Conservation (phyloP, 1,140 invertebrate species). For the Philotrypesis tridentata region DNA sequence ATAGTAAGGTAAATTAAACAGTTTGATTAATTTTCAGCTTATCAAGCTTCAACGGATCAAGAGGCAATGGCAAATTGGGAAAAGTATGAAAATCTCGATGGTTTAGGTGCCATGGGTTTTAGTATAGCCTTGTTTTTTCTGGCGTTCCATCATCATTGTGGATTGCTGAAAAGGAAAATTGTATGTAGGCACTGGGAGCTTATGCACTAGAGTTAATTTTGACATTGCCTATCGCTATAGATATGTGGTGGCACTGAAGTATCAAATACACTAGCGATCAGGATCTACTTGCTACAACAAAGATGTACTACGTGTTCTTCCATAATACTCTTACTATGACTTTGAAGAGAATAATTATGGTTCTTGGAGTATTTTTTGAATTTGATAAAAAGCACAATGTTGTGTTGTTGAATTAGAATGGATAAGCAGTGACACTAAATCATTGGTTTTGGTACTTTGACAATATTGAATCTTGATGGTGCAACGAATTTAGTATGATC, state of each 20-base stretch:
- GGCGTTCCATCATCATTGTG: too few species aligned
- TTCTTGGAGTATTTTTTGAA: slow-evolving; percentile 95
- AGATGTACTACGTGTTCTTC: slow-evolving; percentile 97
- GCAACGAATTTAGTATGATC: slow-evolving; percentile 79
- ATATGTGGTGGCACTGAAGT: slow-evolving; percentile 99
- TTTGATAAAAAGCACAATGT: slow-evolving; percentile 95
- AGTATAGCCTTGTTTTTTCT: slow-evolving; percentile 99
- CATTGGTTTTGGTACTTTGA: slow-evolving; percentile 82
- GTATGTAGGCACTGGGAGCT: slow-evolving; percentile 95
- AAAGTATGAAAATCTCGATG: slow-evolving; percentile 99
- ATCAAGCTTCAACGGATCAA: slow-evolving; percentile 93
- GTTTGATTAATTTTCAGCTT: slow-evolving; percentile 71
- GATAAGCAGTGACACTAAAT: slow-evolving; percentile 76
- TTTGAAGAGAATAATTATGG: slow-evolving; percentile 96
- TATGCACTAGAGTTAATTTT: slow-evolving; percentile 99
- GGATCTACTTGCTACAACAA: slow-evolving; percentile 95
- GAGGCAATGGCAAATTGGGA: slow-evolving; percentile 98
- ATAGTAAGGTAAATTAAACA: too few species aligned
- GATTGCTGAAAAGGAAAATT: slow-evolving; percentile 99
- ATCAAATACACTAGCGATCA: slow-evolving; percentile 97
- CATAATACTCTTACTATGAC: slow-evolving; percentile 96
- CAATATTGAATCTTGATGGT: slow-evolving; percentile 84
- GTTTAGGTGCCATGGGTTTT: slow-evolving; percentile 98
- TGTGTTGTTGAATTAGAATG: slow-evolving; percentile 89
- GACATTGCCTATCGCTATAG: slow-evolving; percentile 92